Base-by-base conservation (phyloP, 2,113 vertebrate genomes). In the Opisthocomus hoazin region DNA sequence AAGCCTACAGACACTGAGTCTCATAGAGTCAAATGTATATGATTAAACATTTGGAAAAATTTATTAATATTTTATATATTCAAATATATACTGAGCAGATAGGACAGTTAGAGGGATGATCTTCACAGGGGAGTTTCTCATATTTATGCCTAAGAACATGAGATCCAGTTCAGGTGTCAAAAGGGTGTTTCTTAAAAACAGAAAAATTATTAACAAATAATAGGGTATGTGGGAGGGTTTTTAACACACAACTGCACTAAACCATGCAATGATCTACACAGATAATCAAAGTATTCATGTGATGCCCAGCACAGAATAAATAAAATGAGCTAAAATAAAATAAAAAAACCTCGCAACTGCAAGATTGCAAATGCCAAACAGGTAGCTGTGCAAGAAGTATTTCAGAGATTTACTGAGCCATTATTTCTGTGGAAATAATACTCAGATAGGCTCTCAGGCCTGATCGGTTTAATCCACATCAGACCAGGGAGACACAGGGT, bases 21-120 rank as follows among this genome's bases (percentile, higher is more conserved):
- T 91, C 24, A 7, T 3, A 46, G 74, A 95, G 91, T 90, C 89
- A 96, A 96, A 95, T 1, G 5, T 70, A 36, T 91, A 83, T 74
- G 87, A 96, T 96, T 96, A 96, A 97, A 87, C 84, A 85, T 89
- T 93, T 91, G 91, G 70, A 87, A 85, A 79, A 5, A 91, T 79
- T 94, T 95, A 94, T 94, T 96, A 96, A 91, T 91, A 85, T 93
- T 96, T 95, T 94, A 95, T 94, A 37, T 91, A 96, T 95, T 95
- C 91, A 94, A 95, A 97, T 96, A 88, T 48, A 95, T 87, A 95
- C 84, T 90, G 86, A 89, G 70, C 39, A 58, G 86, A 92, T 46
- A 84, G 57, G 87, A 92, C 58, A 84, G 65, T 84, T 76, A 87
- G 50, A 46, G 69, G 61, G 74, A 84, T 61, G 81, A 37, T 87